Percentiles rank a stretch among this genome's conserved stretches.
phyloP scores from a whole-genome alignment of 2,113 vertebrate genomes.

The Actenoides lindsayi region DNA sequence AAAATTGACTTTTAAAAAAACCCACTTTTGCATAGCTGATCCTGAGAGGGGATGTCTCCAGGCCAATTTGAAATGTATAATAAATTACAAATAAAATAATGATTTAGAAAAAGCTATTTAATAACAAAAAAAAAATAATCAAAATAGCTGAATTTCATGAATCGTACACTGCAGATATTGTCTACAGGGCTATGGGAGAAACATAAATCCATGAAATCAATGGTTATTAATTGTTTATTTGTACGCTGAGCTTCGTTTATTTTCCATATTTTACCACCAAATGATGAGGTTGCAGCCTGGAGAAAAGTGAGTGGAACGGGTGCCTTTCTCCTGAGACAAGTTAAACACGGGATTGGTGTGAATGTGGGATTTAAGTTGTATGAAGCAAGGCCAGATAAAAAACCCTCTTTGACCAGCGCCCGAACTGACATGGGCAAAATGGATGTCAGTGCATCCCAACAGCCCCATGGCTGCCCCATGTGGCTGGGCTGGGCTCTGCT shows the following conservation, averaged over 20 bases:
- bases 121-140: background rate
- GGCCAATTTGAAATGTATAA: background rate
- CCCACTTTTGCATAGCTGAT: background rate
- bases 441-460: fast-evolving
- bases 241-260: background rate
- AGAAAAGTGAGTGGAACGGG: background rate
- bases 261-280: background rate
- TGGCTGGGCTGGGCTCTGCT: fast-evolving
- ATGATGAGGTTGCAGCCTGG: fast-evolving
- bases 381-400: background rate
- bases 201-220: conserved; percentile 24
- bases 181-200: background rate
- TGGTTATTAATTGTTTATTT: conserved; percentile 50
- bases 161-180: background rate
- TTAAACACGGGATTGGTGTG: fast-evolving
- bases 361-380: fast-evolving
- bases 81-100: conserved; percentile 34
- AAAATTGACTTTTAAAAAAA: conserved; percentile 25
- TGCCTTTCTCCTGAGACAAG: background rate
- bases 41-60: conserved; percentile 8
- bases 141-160: background rate
- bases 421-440: fast-evolving
- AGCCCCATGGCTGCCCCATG: fast-evolving
- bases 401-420: background rate
- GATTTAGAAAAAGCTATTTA: background rate